Evolutionary conservation across 2,888 invertebrate genomes (phyloP).

Genomic region (Parnassius mnemosyne): DNA sequence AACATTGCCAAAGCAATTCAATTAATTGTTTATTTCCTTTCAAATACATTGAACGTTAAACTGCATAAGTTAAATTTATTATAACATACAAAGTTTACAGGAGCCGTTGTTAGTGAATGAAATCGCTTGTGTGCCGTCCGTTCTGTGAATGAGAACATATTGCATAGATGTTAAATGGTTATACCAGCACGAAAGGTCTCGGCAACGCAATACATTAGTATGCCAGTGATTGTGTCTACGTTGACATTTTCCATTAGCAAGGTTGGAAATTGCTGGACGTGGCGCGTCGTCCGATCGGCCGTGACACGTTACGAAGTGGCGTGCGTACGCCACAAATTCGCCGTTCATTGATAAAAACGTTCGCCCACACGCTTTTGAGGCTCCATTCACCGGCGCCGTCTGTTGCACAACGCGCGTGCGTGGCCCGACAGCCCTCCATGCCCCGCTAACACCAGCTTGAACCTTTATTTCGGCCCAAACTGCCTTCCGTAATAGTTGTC

Average conservation of each 20-base stretch:
- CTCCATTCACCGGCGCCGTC: slow-evolving; percentile 74
- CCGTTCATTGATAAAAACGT: slow-evolving; percentile 78
- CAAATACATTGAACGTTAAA: slow-evolving; percentile 51
- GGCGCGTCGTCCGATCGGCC: slow-evolving; percentile 49
- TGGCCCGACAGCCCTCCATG: slow-evolving; percentile 34
- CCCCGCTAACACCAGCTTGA: slow-evolving; percentile 36
- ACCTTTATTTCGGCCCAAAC: slow-evolving; percentile 49
- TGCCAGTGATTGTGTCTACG: slow-evolving; percentile 42
- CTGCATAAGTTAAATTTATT: slow-evolving; percentile 2
- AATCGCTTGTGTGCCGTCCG: slow-evolving; percentile 5
- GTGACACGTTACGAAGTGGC: slow-evolving; percentile 56
- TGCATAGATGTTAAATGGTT: slow-evolving; percentile 23
- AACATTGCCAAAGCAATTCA: slow-evolving; percentile 65
- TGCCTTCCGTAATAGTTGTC: slow-evolving; percentile 52
- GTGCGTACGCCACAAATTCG: slow-evolving; percentile 74
- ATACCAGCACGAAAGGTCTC: slow-evolving; percentile 22
- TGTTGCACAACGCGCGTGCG: slow-evolving; percentile 69
- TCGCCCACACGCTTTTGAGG: slow-evolving; percentile 64
- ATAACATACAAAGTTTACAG: slow-evolving; percentile 21
- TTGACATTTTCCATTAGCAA: slow-evolving; percentile 70
- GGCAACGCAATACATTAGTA: slow-evolving; percentile 30
- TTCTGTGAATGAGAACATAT: slow-evolving; percentile 17
- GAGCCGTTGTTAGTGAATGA: slow-evolving; percentile 20
- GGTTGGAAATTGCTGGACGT: slow-evolving; percentile 41
- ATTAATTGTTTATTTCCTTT: slow-evolving; percentile 76